These are phyloP conservation scores for Balearica regulorum DNA, from an alignment of 2,797 vertebrate species.

Conservation along the genomic window DNA sequence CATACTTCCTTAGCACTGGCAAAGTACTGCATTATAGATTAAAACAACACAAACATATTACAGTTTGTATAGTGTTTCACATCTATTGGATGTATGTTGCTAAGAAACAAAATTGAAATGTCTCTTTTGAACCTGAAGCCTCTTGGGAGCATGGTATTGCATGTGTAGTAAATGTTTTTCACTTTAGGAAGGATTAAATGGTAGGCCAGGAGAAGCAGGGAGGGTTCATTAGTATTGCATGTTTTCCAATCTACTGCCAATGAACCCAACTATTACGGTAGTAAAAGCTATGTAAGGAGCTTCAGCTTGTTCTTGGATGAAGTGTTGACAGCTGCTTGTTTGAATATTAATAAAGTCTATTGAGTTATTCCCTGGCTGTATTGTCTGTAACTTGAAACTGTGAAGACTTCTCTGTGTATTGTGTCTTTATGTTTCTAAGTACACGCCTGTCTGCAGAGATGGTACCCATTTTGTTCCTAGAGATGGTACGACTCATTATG, in stretches of 20 bases:
- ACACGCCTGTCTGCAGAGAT: neutral
- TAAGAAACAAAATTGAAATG: constrained; percentile 61
- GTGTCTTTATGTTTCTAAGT: neutral
- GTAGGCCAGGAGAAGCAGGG: neutral
- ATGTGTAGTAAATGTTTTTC: neutral
- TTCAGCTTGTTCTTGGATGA: constrained; percentile 5
- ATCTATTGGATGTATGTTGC: constrained; percentile 43
- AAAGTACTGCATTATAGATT: constrained; percentile 27
- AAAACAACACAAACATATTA: neutral
- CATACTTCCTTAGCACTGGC: neutral
- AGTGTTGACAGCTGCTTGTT: constrained; percentile 51
- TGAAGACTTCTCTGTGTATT: neutral
- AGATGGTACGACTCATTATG: neutral
- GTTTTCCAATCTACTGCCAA: constrained; percentile 9
- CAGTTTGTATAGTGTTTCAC: neutral
- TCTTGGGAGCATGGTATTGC: neutral
- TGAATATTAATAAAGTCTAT: constrained; percentile 51
- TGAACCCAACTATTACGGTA: neutral
- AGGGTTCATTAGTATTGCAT: neutral
- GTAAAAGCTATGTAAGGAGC: constrained; percentile 9
- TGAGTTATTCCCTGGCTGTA: neutral
- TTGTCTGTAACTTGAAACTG: constrained; percentile 1
- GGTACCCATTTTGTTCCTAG: neutral
- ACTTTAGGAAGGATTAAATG: constrained; percentile 31
- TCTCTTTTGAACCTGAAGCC: constrained; percentile 42